Evolutionary conservation across 1,140 invertebrate genomes (phyloP), one percentile per base, ranked within the genome.

Genomic region (Cephus cinctus): DNA sequence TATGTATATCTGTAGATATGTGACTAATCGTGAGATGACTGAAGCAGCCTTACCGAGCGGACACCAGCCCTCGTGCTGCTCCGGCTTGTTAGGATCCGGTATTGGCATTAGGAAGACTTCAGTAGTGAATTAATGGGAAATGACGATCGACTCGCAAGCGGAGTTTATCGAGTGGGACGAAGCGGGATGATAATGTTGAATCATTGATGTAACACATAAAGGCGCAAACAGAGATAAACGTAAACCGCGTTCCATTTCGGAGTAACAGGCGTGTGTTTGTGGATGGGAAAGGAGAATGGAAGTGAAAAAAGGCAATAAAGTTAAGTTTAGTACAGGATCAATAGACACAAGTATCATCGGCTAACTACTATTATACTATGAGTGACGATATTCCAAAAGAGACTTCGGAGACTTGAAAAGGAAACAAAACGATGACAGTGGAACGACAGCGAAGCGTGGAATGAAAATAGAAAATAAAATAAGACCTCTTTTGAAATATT

Each of bases 1-100:
- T n/a, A n/a, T n/a, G n/a, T n/a, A n/a, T n/a, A n/a, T n/a, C n/a
- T 27, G 25, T 8, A 27, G 25, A 27, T 27, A 27, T n/a, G n/a
- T n/a, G n/a, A n/a, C n/a, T n/a, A n/a, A n/a, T n/a, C n/a, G n/a
- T n/a, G n/a, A n/a, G n/a, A n/a, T n/a, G n/a, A n/a, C n/a, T 59
- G 61, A 59, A 70, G 76, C 60, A 61, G 63, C 67, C 83, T 86
- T 85, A 86, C 84, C 84, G 76, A 86, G 80, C 69, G 87, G 87
- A 81, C 89, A 90, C 83, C 86, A 89, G 78, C 86, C 85, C 79
- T 90, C 88, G 81, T 90, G 88, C 82, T 90, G 85, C 80, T 89
- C 86, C 68, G 88, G 87, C 78, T 87, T 86, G 77, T 86, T 83
- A 75, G 87, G 86, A 77, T 89, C 85, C 75, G 87, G 86, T 79